Evolutionary conservation across 2,113 vertebrate genomes (phyloP).

Genomic region (Cinclus mexicanus): DNA sequence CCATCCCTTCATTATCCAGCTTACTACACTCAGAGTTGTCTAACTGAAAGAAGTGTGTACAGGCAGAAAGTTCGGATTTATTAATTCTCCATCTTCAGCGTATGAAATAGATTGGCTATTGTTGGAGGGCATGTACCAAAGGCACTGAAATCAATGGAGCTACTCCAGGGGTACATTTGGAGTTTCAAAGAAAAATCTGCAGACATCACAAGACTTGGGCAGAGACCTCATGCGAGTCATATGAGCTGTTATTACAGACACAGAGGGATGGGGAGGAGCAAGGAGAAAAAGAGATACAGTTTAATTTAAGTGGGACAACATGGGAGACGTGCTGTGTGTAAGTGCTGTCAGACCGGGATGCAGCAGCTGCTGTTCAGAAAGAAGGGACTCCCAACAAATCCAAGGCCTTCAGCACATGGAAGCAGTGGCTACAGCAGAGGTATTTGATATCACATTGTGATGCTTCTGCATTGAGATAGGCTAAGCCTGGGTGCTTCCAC

Average conservation of each 20-base stretch:
- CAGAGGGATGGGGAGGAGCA: conserved; percentile 5
- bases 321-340: conserved; percentile 68
- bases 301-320: conserved; percentile 28
- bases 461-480: background rate
- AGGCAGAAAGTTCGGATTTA: background rate
- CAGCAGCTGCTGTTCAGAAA: conserved; percentile 57
- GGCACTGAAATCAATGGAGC: background rate
- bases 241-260: conserved; percentile 59
- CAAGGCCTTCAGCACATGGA: background rate
- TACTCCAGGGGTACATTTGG: background rate
- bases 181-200: conserved; percentile 45
- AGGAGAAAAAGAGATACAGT: background rate
- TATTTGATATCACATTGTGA: conserved; percentile 24
- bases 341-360: conserved; percentile 37
- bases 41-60: background rate
- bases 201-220: conserved; percentile 81
- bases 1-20: background rate
- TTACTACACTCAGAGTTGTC: background rate
- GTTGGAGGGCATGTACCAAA: background rate
- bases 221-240: conserved; percentile 77
- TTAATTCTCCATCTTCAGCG: background rate
- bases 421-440: conserved; percentile 24
- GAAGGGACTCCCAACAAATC: background rate
- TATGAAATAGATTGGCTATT: background rate
- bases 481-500: background rate